A percentile compares a stretch with the other conserved stretches of the same genome.
Conservation (phyloP, 2,888 invertebrate genomes). For the Ochropacha duplaris region DNA sequence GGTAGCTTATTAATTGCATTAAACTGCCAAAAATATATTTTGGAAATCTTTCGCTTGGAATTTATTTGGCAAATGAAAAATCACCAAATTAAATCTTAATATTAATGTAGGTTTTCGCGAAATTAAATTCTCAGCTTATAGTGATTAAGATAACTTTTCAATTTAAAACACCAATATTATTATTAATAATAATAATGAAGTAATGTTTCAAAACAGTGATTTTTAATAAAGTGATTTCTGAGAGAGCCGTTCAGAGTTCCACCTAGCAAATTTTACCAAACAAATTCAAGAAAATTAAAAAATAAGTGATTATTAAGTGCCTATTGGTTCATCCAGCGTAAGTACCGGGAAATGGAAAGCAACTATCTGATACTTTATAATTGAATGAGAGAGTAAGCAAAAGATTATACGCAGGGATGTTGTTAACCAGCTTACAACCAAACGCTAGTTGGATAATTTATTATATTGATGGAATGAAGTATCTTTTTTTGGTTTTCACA, state of each 20-base stretch:
- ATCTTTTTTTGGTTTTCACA: background rate
- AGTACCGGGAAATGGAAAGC: too few relatives aligned
- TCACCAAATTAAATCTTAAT: background rate
- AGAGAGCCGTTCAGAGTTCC: too few relatives aligned
- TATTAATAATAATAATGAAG: too few relatives aligned
- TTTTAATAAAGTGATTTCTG: too few relatives aligned
- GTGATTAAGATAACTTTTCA: background rate
- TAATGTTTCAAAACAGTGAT: too few relatives aligned
- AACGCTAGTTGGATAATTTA: background rate
- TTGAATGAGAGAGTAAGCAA: too few relatives aligned
- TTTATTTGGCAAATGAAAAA: background rate
- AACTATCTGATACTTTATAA: too few relatives aligned
- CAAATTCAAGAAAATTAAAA: too few relatives aligned
- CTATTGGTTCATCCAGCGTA: too few relatives aligned
- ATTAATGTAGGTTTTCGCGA: background rate
- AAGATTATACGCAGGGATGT: too few relatives aligned
- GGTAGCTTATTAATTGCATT: conserved; percentile 19
- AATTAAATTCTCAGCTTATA: background rate
- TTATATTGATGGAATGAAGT: background rate
- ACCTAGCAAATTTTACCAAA: too few relatives aligned
- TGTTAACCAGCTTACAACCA: background rate
- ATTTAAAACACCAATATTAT: background rate
- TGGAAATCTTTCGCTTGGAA: background rate
- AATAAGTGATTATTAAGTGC: too few relatives aligned
- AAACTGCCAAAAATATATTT: background rate